A percentile compares a stretch with the other conserved stretches of the same genome.
phyloP scores from a whole-genome alignment of 2,797 vertebrate genomes.

The Epinephelus awoara region DNA sequence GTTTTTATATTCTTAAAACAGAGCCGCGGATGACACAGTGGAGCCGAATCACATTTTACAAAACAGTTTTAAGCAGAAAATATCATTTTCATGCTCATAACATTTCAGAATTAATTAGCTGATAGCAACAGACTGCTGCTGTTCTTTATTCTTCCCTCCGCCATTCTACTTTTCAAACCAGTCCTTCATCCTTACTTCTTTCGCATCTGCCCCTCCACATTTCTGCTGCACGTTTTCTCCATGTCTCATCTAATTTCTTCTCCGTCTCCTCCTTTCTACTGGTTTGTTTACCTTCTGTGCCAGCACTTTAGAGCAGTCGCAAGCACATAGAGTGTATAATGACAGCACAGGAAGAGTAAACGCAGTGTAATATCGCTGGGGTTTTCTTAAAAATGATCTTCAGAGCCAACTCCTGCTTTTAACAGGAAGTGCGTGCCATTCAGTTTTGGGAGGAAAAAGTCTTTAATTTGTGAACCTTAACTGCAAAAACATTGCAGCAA shows the following conservation, averaged over 20 bases:
- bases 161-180: background rate
- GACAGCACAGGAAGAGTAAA: slow-evolving; percentile 7
- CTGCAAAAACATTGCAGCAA: background rate
- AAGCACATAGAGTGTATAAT: slow-evolving; percentile 10
- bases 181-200: background rate
- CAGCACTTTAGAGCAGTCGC: slow-evolving; percentile 5
- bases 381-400: slow-evolving; percentile 9
- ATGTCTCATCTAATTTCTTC: background rate
- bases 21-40: slow-evolving; percentile 15
- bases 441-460: background rate
- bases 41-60: slow-evolving; percentile 21
- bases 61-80: background rate
- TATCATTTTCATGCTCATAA: slow-evolving; percentile 6
- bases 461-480: slow-evolving; percentile 3
- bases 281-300: slow-evolving; percentile 11
- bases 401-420: slow-evolving; percentile 2
- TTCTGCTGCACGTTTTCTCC: background rate
- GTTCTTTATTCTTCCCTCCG: background rate
- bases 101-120: slow-evolving; percentile 31
- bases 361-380: slow-evolving; percentile 4
- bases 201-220: background rate
- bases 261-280: background rate
- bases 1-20: slow-evolving; percentile 14
- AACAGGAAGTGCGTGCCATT: background rate
- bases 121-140: background rate